Evolutionary conservation across 2,888 invertebrate species (phyloP), one percentile per base, ranked within the genome.

Genomic region (Cephus pygmeus): DNA sequence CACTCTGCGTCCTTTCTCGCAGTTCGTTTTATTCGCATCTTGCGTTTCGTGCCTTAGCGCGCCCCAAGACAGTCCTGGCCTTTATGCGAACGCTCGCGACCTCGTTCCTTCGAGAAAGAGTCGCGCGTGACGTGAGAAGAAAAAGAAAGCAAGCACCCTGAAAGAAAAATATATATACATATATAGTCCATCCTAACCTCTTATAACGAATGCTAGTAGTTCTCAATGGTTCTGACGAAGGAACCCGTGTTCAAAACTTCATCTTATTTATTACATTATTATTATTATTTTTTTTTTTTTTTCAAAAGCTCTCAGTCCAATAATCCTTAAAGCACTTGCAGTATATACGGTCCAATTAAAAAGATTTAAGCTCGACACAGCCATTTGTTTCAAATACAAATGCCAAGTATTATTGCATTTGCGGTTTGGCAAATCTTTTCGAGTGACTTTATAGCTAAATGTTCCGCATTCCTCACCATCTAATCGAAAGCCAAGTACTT

Each of bases 141-240:
- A 56, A 56, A 56, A 56, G 56, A 56, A 56, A 56, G 23, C 56
- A 56, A 23, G 56, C 56, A 56, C 56, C 23, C 56, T 56, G 56
- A 56, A 56, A 23, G 56, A 56, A 56, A 56, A 9, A 56, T 15
- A 56, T 23, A 15, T 40, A 56, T 15, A 56, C 23, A 9, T 23
- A 56, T 23, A 56, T 56, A 23, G 56, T 56, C 6, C 23, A 56
- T 56, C 23, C 56, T 56, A 56, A 23, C 56, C 56, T 56, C 56
- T 56, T 23, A 56, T 23, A 56, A 31, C 71, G 71, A 71, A 71
- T 71, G 56, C 56, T 56, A 31, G 71, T 33, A 71, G 71, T 34
- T 31, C 71, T 71, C 71, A 71, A 71, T 71, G 71, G 34, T 71
- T 34, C 71, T 71, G 23, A 71, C 71, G 31, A 33, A 71, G 71